A percentile compares a stretch with the other conserved stretches of the same genome.
These are phyloP conservation scores for Peromyscus leucopus DNA, from an alignment of 2,113 vertebrate species.

Conservation along the genomic window DNA sequence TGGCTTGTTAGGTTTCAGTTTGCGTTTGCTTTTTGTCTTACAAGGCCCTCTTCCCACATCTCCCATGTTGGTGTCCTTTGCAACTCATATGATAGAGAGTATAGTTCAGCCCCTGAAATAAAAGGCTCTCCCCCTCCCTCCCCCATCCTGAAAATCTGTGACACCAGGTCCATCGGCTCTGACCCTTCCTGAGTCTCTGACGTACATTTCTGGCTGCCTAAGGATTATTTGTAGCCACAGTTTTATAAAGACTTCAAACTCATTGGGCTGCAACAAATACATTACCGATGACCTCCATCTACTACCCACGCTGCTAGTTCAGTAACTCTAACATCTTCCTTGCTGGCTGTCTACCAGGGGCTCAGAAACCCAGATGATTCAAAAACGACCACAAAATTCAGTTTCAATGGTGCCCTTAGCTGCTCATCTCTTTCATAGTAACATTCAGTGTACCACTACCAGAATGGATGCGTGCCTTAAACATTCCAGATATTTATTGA, in stretches of 20 bases:
- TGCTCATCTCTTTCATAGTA: background rate
- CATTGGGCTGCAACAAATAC: background rate
- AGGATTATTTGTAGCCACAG: background rate
- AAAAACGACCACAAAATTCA: background rate
- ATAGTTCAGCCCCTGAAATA: background rate
- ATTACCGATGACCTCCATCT: background rate
- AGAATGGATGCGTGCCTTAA: background rate
- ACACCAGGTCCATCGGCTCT: background rate
- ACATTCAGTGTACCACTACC: background rate
- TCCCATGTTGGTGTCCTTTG: background rate
- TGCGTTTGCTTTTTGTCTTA: background rate
- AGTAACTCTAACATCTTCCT: background rate
- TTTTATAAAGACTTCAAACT: background rate
- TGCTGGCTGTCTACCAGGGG: background rate
- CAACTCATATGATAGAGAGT: background rate
- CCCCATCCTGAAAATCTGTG: background rate
- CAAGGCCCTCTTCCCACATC: background rate
- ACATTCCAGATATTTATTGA: background rate
- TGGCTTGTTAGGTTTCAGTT: background rate
- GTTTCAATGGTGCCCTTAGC: background rate
- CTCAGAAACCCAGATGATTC: background rate
- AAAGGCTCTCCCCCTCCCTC: background rate
- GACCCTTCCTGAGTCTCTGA: background rate
- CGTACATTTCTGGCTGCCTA: background rate
- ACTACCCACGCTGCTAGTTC: background rate